Evolutionary conservation across 1,140 invertebrate species (phyloP), one percentile per base, ranked within the genome.

Genomic region (Aplysia californica): DNA sequence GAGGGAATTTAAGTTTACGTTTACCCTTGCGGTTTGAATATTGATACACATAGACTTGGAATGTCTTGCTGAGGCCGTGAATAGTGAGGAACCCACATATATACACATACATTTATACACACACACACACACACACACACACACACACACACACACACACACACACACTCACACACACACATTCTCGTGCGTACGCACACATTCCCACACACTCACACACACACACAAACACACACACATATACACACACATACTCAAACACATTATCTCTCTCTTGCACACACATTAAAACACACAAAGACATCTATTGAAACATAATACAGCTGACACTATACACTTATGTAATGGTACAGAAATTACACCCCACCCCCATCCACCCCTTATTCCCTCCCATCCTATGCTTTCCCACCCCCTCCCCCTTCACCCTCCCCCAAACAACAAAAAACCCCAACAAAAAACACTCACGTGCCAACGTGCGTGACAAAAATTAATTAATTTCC

Each of bases 11-110:
- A n/a, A n/a, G n/a, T n/a, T n/a, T n/a, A n/a, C n/a, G n/a, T n/a
- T n/a, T n/a, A n/a, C n/a, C n/a, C n/a, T n/a, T n/a, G n/a, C n/a
- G n/a, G n/a, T n/a, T n/a, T n/a, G n/a, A n/a, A n/a, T n/a, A n/a
- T n/a, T n/a, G n/a, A n/a, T n/a, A n/a, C n/a, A n/a, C n/a, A n/a
- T n/a, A n/a, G n/a, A n/a, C n/a, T n/a, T n/a, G n/a, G n/a, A n/a
- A n/a, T n/a, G n/a, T n/a, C n/a, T n/a, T n/a, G n/a, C n/a, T n/a
- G n/a, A n/a, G n/a, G n/a, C n/a, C n/a, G n/a, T n/a, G n/a, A n/a
- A n/a, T n/a, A n/a, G n/a, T n/a, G n/a, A n/a, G n/a, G n/a, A n/a
- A 66, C 18, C 33, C 64, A 66, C 33, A 66, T 35, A 66, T 35
- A 36, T 35, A 66, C 64, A 61, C 26, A 61, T 29, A 61, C 58